phyloP scores from a whole-genome alignment of 2,113 vertebrate species.

The Ia io region DNA sequence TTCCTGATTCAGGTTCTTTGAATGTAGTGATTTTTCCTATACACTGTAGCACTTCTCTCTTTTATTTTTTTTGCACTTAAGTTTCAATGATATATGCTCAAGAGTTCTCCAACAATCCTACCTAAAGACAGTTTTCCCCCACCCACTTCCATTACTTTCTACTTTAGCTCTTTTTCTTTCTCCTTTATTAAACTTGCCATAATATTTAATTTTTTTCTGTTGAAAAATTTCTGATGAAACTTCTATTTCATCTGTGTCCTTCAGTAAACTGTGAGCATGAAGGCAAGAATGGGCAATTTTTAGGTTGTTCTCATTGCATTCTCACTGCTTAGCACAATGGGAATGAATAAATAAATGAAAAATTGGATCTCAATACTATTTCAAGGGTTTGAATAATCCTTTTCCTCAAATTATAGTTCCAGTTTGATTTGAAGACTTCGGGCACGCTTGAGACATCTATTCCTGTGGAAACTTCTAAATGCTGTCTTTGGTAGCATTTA shows the following conservation, averaged over 20 bases:
- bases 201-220: background rate
- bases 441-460: background rate
- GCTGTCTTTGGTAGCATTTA: background rate
- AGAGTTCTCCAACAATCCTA: background rate
- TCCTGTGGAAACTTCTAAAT: background rate
- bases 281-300: background rate
- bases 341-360: background rate
- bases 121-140: background rate
- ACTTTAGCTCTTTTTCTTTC: background rate
- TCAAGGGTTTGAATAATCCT: background rate
- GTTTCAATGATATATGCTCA: background rate
- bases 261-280: background rate
- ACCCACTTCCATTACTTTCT: background rate
- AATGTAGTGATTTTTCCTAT: background rate
- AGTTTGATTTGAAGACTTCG: background rate
- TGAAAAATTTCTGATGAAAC: slow-evolving; percentile 5
- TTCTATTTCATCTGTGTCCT: background rate
- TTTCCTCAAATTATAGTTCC: background rate
- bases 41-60: background rate
- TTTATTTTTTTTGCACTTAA: background rate
- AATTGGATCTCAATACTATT: background rate
- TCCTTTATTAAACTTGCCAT: background rate
- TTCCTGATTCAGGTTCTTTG: background rate
- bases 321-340: background rate
- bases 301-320: background rate